Conservation (phyloP, 2,113 vertebrate species). For the Pelecanoides urinatrix region DNA sequence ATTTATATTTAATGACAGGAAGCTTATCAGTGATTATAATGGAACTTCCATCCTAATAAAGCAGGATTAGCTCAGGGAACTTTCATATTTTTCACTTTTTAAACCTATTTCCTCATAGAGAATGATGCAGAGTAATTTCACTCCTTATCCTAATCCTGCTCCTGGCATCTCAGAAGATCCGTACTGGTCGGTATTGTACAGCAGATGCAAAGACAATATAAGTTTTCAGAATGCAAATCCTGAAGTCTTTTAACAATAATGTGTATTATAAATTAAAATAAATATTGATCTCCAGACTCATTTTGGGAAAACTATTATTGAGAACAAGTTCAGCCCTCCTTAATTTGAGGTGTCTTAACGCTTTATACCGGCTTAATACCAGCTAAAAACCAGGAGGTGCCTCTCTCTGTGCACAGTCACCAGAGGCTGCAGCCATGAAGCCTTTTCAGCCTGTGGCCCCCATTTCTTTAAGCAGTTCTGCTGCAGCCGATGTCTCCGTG, state of each 20-base stretch:
- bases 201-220: background rate
- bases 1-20: no score
- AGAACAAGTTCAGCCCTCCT: background rate
- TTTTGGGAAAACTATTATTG: background rate
- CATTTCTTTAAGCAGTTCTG: background rate
- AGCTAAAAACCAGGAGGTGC: background rate
- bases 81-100: background rate
- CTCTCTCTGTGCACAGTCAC: background rate
- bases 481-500: background rate
- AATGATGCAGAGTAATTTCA: background rate
- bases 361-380: background rate
- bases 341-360: background rate
- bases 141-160: background rate
- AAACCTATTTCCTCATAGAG: background rate
- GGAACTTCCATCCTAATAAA: background rate
- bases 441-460: background rate
- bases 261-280: background rate
- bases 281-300: background rate
- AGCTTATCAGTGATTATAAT: background rate
- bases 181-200: accelerated
- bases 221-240: background rate
- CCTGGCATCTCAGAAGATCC: background rate
- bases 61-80: background rate
- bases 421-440: background rate
- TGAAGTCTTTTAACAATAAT: background rate